Evolutionary conservation across 2,797 vertebrate genomes (phyloP).

Genomic region (Carcharodon carcharias): DNA sequence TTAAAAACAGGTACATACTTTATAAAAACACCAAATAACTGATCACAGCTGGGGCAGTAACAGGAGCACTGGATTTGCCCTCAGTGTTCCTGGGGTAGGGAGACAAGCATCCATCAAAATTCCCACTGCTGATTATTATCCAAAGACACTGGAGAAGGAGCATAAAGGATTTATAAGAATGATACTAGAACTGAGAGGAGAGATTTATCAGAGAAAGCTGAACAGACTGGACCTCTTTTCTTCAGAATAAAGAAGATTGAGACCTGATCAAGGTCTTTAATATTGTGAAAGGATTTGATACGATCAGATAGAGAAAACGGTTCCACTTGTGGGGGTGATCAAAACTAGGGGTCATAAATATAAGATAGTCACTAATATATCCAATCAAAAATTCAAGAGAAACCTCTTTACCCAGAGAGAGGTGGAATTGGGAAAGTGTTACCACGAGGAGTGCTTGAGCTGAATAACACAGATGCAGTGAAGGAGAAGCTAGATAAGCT

Average conservation of each 20-base stretch:
- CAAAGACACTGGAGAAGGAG: neutral
- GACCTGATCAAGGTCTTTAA: neutral
- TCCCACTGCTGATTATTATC: neutral
- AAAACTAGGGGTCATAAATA: neutral
- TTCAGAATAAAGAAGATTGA: neutral
- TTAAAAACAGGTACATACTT: constrained; percentile 48
- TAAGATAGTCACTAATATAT: too few species aligned
- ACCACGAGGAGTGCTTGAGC: too few species aligned
- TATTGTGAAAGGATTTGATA: neutral
- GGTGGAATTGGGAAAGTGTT: too few species aligned
- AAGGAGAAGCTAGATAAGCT: too few species aligned
- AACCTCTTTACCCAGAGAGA: too few species aligned
- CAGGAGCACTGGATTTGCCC: neutral
- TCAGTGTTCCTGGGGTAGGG: neutral
- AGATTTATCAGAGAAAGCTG: neutral
- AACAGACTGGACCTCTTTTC: neutral
- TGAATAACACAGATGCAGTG: too few species aligned
- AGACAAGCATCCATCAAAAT: neutral
- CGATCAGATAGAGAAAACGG: neutral
- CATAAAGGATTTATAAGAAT: neutral
- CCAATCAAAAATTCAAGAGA: too few species aligned
- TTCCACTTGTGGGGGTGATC: neutral
- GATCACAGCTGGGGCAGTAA: neutral
- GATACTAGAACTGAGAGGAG: neutral
- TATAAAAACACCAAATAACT: neutral